A percentile compares a stretch with the other conserved stretches of the same genome.
Evolutionary conservation across 1,140 invertebrate species (phyloP).

Genomic region (Papilio helenus): DNA sequence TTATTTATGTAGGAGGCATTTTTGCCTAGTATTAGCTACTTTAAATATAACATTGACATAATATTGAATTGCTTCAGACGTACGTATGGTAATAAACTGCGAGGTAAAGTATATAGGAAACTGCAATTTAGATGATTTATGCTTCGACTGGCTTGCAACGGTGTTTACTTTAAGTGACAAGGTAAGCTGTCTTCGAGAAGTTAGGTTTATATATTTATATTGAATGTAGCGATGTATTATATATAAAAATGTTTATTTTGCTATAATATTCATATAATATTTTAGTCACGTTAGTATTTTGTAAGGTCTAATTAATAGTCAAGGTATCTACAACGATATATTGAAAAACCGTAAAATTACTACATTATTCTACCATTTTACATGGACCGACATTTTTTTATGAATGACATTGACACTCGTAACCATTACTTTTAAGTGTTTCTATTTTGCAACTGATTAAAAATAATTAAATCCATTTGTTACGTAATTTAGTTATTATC

Average conservation of each 20-base stretch:
- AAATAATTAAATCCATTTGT: neutral
- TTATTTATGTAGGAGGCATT: neutral
- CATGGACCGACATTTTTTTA: neutral
- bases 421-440: neutral
- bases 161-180: neutral
- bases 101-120: neutral
- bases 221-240: neutral
- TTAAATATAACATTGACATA: neutral
- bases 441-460: neutral
- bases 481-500: neutral
- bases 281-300: neutral
- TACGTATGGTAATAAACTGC: conserved; percentile 11
- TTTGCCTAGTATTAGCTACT: neutral
- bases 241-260: neutral
- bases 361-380: neutral
- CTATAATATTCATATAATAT: neutral
- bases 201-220: neutral
- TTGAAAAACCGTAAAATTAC: neutral
- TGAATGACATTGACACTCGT: neutral
- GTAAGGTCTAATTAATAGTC: neutral
- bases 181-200: neutral
- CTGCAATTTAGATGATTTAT: conserved; percentile 19
- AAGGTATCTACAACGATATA: neutral
- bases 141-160: neutral
- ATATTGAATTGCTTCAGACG: neutral